phyloP scores from a whole-genome alignment of 2,888 invertebrate genomes.

The Physocephala rufipes region DNA sequence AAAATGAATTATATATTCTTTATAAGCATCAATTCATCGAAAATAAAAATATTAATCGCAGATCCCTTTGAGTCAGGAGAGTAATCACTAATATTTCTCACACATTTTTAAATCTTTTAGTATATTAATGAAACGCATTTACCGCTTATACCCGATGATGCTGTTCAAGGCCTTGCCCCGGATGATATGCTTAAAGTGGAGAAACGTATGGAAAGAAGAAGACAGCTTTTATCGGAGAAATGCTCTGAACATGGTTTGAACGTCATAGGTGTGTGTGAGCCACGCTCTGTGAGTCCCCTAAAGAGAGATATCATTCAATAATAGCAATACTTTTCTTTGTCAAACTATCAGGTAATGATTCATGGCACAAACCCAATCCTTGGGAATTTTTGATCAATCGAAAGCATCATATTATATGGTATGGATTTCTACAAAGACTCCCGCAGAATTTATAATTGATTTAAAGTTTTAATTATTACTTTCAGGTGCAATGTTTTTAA shows the following conservation, averaged over 20 bases:
- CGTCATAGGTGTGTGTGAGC: conserved; percentile 54
- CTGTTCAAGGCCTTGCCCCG: conserved; percentile 61
- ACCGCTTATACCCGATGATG: conserved; percentile 63
- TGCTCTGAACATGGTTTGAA: conserved; percentile 64
- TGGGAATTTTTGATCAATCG: conserved; percentile 87
- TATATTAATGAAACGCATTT: conserved; percentile 64
- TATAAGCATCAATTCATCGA: too few relatives aligned
- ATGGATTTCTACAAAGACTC: conserved; percentile 50
- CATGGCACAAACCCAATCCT: conserved; percentile 74
- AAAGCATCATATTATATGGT: conserved; percentile 84
- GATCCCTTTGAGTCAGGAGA: too few relatives aligned
- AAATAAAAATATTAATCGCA: too few relatives aligned
- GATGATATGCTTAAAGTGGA: conserved; percentile 64
- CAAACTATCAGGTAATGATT: conserved; percentile 60
- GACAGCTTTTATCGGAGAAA: conserved; percentile 62
- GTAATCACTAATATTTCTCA: conserved; percentile 5
- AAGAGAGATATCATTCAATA: not conserved
- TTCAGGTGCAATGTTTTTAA: conserved; percentile 82
- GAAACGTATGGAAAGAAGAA: conserved; percentile 63
- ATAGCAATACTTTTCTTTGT: not conserved
- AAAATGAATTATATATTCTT: too few relatives aligned
- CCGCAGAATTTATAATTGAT: conserved; percentile 5
- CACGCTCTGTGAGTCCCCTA: not conserved
- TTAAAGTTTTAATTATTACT: too few relatives aligned
- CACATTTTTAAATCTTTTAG: conserved; percentile 47